These are phyloP conservation scores for Drosophila albomicans DNA, from an alignment of 1,140 invertebrate genomes.

Conservation along the genomic window DNA sequence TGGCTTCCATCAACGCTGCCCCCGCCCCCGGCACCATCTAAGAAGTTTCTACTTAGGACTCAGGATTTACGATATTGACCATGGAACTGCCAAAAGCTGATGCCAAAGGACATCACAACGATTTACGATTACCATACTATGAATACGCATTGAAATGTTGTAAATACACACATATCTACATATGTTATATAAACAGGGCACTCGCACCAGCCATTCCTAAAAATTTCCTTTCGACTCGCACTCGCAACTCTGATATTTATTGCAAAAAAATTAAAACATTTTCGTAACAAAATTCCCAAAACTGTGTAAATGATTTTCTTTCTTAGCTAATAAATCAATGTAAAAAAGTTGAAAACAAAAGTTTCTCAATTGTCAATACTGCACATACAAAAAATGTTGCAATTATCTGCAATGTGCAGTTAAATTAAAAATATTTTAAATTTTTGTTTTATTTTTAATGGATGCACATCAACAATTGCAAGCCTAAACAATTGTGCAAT, in stretches of 20 bases:
- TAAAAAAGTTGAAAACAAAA: conserved; percentile 16
- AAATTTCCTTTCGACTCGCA: conserved; percentile 58
- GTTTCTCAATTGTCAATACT: not conserved
- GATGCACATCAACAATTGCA: too few species aligned
- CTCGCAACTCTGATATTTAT: conserved; percentile 49
- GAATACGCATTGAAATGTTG: conserved; percentile 36
- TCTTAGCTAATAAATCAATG: conserved; percentile 45
- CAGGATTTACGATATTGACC: not conserved
- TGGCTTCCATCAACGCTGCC: conserved; percentile 84
- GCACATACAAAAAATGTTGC: not conserved
- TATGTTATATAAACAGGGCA: conserved; percentile 69
- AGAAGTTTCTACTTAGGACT: conserved; percentile 27
- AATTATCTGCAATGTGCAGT: too few species aligned
- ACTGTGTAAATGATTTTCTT: conserved; percentile 41
- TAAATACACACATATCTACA: conserved; percentile 51
- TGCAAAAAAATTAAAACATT: conserved; percentile 32
- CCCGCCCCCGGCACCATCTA: conserved; percentile 86
- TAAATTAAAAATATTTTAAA: too few species aligned
- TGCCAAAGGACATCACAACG: conserved; percentile 8
- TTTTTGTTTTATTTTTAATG: too few species aligned
- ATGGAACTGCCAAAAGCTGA: conserved; percentile 57
- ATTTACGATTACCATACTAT: not conserved
- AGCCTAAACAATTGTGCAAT: too few species aligned
- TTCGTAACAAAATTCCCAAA: conserved; percentile 32
- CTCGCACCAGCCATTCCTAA: conserved; percentile 64